phyloP scores from a whole-genome alignment of 2,888 invertebrate species.

The Asteroscopus sphinx region DNA sequence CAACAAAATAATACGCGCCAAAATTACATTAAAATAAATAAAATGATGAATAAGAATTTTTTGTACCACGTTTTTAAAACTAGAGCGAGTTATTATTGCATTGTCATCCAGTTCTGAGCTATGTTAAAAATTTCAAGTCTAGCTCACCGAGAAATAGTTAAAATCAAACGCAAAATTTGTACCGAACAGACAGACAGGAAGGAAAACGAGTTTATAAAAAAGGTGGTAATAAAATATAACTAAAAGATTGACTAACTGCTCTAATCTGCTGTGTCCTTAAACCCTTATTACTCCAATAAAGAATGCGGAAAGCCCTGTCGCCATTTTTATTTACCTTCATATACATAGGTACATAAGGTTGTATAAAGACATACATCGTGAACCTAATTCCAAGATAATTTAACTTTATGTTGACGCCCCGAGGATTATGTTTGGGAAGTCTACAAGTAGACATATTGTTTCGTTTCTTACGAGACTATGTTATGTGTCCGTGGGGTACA shows the following conservation, averaged over 20 bases:
- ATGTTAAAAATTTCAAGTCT: too few relatives aligned
- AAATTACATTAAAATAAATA: too few relatives aligned
- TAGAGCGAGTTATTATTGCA: too few relatives aligned
- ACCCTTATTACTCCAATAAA: constrained; percentile 36
- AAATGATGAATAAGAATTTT: too few relatives aligned
- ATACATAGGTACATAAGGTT: constrained; percentile 30
- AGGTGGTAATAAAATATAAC: too few relatives aligned
- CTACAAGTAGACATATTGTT: constrained; percentile 49
- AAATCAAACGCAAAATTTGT: too few relatives aligned
- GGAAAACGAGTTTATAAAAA: too few relatives aligned
- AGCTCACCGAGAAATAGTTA: too few relatives aligned
- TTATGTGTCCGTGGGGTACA: constrained; percentile 35
- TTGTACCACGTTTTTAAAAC: too few relatives aligned
- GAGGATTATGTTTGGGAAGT: constrained; percentile 49
- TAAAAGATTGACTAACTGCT: constrained; percentile 1
- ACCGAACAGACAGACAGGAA: too few relatives aligned
- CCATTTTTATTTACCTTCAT: constrained; percentile 44
- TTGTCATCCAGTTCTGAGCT: too few relatives aligned
- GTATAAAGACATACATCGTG: constrained; percentile 34
- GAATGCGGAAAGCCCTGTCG: constrained; percentile 14
- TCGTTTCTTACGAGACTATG: constrained; percentile 37
- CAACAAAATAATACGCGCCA: too few relatives aligned
- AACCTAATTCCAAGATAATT: constrained; percentile 58
- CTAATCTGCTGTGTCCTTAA: constrained; percentile 6
- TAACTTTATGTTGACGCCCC: constrained; percentile 57